Evolutionary conservation across 2,113 vertebrate species (phyloP).

Genomic region (Felis chaus): DNA sequence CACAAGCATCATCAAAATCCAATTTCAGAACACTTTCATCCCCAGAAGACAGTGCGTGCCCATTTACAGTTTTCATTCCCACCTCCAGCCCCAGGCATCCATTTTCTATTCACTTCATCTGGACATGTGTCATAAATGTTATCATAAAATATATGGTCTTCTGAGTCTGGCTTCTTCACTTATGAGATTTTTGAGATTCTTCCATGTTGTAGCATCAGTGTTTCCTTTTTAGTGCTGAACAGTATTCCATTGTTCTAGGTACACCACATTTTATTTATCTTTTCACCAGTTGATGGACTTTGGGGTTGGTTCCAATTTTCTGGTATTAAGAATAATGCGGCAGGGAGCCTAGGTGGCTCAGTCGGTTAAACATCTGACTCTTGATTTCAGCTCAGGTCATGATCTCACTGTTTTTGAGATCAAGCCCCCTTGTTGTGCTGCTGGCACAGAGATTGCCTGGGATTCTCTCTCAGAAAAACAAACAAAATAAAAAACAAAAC

Average conservation of each 20-base stretch:
- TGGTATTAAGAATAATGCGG: not conserved
- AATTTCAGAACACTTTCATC: not conserved
- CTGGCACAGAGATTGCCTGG: too few relatives aligned
- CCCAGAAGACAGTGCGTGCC: not conserved
- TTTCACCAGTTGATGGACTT: not conserved
- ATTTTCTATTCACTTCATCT: not conserved
- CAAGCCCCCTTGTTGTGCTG: too few relatives aligned
- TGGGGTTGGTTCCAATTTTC: not conserved
- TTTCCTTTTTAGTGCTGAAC: not conserved
- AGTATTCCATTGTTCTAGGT: not conserved
- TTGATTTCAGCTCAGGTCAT: too few relatives aligned
- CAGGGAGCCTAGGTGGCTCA: too few relatives aligned
- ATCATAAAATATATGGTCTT: not conserved
- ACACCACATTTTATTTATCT: not conserved
- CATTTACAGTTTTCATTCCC: not conserved
- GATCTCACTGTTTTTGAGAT: too few relatives aligned
- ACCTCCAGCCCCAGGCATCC: not conserved
- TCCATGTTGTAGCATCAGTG: not conserved
- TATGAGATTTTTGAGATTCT: not conserved
- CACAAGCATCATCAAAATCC: not conserved
- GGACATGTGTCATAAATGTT: not conserved
- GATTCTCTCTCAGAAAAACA: too few relatives aligned
- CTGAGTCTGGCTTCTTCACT: not conserved
- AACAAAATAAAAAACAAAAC: too few relatives aligned
- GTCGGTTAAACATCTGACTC: too few relatives aligned